Evolutionary conservation across 1,140 invertebrate species (phyloP).

Genomic region (Rhagoletis zephyria): DNA sequence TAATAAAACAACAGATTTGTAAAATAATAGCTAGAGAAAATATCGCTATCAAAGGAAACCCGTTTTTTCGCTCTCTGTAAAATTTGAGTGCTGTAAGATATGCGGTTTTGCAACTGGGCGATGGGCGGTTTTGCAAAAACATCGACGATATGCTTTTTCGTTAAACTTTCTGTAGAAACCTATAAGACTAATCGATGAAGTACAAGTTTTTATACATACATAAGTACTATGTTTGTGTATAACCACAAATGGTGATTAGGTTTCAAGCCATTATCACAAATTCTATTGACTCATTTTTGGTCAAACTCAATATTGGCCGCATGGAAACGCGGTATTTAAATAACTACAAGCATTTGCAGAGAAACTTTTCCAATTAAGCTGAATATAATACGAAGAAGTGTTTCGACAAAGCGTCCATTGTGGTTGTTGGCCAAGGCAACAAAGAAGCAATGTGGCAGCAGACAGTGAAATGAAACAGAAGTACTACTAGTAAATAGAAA

Average conservation of each 20-base stretch:
- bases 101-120: no score
- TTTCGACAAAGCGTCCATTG: no score
- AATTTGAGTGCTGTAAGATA: no score
- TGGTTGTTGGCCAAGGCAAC: background rate
- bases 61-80: no score
- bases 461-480: background rate
- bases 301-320: background rate
- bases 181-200: background rate
- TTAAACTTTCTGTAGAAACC: no score
- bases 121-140: no score
- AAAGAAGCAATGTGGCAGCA: background rate
- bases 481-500: background rate
- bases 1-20: no score
- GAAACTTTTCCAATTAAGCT: conserved; percentile 26
- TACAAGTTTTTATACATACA: background rate
- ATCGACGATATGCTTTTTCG: background rate
- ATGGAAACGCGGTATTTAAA: background rate
- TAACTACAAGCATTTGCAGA: background rate
- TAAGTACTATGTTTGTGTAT: background rate
- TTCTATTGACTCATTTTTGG: background rate
- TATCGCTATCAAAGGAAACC: no score
- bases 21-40: no score
- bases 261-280: background rate
- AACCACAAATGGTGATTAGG: background rate
- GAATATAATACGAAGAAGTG: background rate